These are phyloP conservation scores for Papilio gigon DNA, from an alignment of 2,888 invertebrate genomes.

Conservation along the genomic window DNA sequence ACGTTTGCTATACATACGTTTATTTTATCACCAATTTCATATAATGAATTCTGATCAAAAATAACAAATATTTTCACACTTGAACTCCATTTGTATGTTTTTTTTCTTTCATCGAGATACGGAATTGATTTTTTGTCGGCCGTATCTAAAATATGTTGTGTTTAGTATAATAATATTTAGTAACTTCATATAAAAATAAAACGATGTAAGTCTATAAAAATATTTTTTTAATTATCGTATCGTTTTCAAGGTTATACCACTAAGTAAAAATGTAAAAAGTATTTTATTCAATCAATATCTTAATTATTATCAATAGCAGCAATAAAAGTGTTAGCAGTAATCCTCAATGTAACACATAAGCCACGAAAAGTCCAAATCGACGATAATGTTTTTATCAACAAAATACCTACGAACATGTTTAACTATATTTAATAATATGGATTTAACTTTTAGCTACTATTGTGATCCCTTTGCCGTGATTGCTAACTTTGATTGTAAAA, in stretches of 20 bases:
- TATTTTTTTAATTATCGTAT: slow-evolving; percentile 8
- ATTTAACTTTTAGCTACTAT: slow-evolving; percentile 36
- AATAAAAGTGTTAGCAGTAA: slow-evolving; percentile 66
- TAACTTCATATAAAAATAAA: background rate
- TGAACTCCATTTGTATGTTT: no score
- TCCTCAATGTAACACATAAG: slow-evolving; percentile 56
- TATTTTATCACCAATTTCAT: no score
- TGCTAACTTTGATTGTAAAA: slow-evolving; percentile 26
- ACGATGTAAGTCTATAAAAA: background rate
- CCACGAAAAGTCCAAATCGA: slow-evolving; percentile 34
- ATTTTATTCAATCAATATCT: slow-evolving; percentile 65
- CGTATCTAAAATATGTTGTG: no score
- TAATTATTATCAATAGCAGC: slow-evolving; percentile 48
- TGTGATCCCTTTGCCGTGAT: slow-evolving; percentile 27
- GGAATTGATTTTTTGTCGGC: no score
- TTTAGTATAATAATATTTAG: no score
- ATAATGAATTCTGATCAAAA: no score
- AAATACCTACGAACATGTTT: slow-evolving; percentile 26
- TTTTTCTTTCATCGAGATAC: no score
- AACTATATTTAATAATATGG: slow-evolving; percentile 39
- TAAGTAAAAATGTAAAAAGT: slow-evolving; percentile 45
- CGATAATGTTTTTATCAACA: slow-evolving; percentile 37
- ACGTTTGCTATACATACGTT: no score
- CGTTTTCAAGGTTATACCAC: slow-evolving; percentile 30
- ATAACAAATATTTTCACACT: no score